A percentile compares a stretch with the other conserved stretches of the same genome.
phyloP scores from a whole-genome alignment of 2,113 vertebrate genomes.

The Thunnus thynnus region DNA sequence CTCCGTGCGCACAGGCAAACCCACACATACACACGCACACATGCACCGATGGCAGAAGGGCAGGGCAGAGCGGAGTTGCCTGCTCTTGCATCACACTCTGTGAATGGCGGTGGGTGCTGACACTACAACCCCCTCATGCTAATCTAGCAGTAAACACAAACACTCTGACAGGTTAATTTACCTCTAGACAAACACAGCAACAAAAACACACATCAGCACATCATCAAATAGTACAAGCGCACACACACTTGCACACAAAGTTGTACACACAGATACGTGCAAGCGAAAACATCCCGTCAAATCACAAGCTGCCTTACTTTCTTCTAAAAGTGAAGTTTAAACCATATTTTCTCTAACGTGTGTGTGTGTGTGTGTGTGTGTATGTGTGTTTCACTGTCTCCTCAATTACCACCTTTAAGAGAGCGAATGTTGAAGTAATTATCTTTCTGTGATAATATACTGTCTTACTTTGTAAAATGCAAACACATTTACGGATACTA shows the following conservation, averaged over 20 bases:
- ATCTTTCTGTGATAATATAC: conserved; percentile 39
- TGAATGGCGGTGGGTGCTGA: conserved; percentile 73
- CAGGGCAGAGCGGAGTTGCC: conserved; percentile 75
- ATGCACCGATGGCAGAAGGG: conserved; percentile 69
- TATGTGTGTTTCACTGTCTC: conserved; percentile 3
- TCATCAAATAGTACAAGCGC: conserved; percentile 67
- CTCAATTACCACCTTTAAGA: conserved; percentile 48
- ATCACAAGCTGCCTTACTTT: conserved; percentile 45
- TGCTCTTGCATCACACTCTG: conserved; percentile 78
- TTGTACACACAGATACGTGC: conserved; percentile 32
- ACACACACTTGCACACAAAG: conserved; percentile 35
- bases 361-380: background rate
- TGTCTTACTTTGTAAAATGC: conserved; percentile 38
- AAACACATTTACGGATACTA: conserved; percentile 41
- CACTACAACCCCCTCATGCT: conserved; percentile 77
- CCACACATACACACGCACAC: conserved; percentile 23
- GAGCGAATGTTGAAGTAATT: conserved; percentile 39
- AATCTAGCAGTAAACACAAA: conserved; percentile 80
- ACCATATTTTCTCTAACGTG: conserved; percentile 10
- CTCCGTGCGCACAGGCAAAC: background rate
- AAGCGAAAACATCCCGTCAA: conserved; percentile 37
- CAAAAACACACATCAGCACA: conserved; percentile 76
- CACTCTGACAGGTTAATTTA: conserved; percentile 83
- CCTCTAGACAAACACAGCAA: conserved; percentile 77
- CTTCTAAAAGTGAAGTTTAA: conserved; percentile 49